Evolutionary conservation across 2,113 vertebrate genomes (phyloP), one percentile per base, ranked within the genome.

Genomic region (Pristiophorus japonicus): DNA sequence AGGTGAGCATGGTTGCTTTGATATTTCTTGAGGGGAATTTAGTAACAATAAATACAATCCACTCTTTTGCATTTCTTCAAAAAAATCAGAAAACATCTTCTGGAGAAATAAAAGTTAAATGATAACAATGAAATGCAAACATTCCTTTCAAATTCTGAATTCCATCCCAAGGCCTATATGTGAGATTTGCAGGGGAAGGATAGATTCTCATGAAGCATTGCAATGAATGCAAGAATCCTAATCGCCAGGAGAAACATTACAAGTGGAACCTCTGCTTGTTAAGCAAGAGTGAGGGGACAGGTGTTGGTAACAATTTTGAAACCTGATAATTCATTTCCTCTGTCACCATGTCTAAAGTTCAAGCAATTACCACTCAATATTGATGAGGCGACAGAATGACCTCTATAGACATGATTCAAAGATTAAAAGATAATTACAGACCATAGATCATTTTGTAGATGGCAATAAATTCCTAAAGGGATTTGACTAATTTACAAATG

Each of bases 291-390:
- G 34, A 88, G 3, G 27, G 62, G 18, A 94, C 42, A 27, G 8
- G 62, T 93, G n/a, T 27, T 12, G 92, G 38, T 42, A 66, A 94
- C 62, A 66, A 88, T 45, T 66, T 92, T 45, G 22, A 1, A 94
- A 65, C 30, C 38, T 70, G 38, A 70, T 51, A 94, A 73, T 73
- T 94, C 42, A 70, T 70, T 51, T 51, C 14, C 51, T 94, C 45
- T 47, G 12, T 70, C n/a, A 73, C 14, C 7, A 38, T 1, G 16
- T 92, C 34, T 38, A 42, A 92, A 62, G 59, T 92, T 92, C 90
- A 92, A 90, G 51, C 27, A 90, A 90, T 90, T 90, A 90, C 51
- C 51, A 90, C 27, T 90, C 87, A 59, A 90, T 90, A 90, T 90
- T 90, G 87, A 90, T 62, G 27, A 90, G 51, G 87, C 4, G 30